Percentiles rank a stretch among this genome's conserved stretches.
phyloP scores from a whole-genome alignment of 2,888 invertebrate species.

The Limnephilus lunatus region DNA sequence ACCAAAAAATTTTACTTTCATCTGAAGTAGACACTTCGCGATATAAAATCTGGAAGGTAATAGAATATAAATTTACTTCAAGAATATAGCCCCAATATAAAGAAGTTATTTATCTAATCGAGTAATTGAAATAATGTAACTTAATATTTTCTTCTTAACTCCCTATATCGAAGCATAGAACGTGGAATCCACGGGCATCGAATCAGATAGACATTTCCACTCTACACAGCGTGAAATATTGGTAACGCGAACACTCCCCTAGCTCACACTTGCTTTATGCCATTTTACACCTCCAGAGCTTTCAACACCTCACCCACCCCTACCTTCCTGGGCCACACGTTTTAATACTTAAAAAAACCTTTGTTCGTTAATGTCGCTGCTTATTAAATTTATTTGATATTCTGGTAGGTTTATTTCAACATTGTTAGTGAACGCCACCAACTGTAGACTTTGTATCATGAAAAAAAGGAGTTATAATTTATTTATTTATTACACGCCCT shows the following conservation, averaged over 20 bases:
- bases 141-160: neutral
- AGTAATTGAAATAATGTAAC: too few relatives aligned
- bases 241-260: neutral
- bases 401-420: neutral
- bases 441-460: neutral
- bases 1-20: too few relatives aligned
- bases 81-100: too few relatives aligned
- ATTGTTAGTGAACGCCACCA: neutral
- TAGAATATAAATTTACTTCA: too few relatives aligned
- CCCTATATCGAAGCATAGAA: neutral
- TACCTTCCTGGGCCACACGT: neutral
- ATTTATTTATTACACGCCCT: too few relatives aligned
- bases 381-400: neutral
- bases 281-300: neutral
- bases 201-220: conserved; percentile 42
- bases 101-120: too few relatives aligned
- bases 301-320: too few relatives aligned
- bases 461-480: neutral
- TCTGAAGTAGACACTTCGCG: too few relatives aligned
- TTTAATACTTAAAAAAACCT: neutral
- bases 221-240: conserved; percentile 38
- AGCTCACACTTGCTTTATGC: neutral
- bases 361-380: neutral
- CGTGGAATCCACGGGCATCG: conserved; percentile 15
- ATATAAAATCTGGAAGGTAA: too few relatives aligned